Evolutionary conservation across 1,140 invertebrate species (phyloP), one percentile per base, ranked within the genome.

Genomic region (Muscidifurax raptorellus): DNA sequence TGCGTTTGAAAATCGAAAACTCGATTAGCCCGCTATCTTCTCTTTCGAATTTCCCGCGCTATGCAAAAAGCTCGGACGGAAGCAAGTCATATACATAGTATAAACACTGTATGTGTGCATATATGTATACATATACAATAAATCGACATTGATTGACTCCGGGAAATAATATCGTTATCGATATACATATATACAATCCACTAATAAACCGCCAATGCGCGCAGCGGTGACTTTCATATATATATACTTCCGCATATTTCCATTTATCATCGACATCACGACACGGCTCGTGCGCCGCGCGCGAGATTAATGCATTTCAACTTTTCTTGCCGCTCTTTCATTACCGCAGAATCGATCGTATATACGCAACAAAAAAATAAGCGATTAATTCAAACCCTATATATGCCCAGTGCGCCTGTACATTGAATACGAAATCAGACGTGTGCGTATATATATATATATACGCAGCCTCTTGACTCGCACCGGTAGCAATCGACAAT

Each of bases 251-350:
- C 13, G 15, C 44, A 59, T 6, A 59, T 59, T 59, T 59, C 15
- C 71, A 40, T 74, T 74, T 18, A 28, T 69, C 66, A 69, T 59
- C 18, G 52, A 59, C 52, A 22, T 40, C 10, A 40, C 36, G 9
- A 40, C n/a, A n/a, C 36, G 9, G 36, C 36, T 40, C 36, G 7
- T 2, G 5, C 5, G 36, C 36, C 9, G 36, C 36, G 36, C 32
- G 10, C 27, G 64, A 67, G 27, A 69, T 69, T 69, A 69, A 69
- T 69, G 66, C 66, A 12, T 30, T 69, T 69, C 66, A 69, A 30
- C 66, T 30, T 27, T 30, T 28, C 28, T 69, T 69, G 7, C 27
- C 0, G 15, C 64, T 27, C 66, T n/a, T n/a, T 59, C 52, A 59
- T 59, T n/a, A 59, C 52, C 52, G 18, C 22, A 18, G 52, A 59